Evolutionary conservation across 1,140 invertebrate species (phyloP), one percentile per base, ranked within the genome.

Genomic region (Heterodera carotae): DNA sequence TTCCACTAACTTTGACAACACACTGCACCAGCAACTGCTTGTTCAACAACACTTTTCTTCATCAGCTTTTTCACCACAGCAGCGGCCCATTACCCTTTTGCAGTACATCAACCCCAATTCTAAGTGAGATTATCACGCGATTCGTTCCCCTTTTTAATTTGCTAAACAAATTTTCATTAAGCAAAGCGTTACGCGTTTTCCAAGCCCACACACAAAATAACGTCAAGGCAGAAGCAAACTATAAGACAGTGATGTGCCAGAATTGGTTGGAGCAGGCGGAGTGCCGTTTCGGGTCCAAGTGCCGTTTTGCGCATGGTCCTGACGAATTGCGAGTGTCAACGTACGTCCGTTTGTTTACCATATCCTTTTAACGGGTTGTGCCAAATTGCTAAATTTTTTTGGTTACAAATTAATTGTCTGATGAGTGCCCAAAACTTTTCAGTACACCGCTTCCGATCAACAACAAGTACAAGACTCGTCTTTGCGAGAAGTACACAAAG

Each of bases 211-310:
- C 36, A 34, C 72, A 34, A 31, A 53, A 56, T 62, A 29, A 3
- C n/a, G 59, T 10, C 15, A 43, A 56, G n/a, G 33, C 53, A 15
- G 31, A 39, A 34, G 81, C 84, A 15, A 86, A 78, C 5, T 84
- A 84, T 76, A 84, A 84, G 64, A 84, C 83, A 0, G 83, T 84
- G 1, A 84, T 84, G 77, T 84, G 83, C 76, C 84, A 84, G 60
- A 78, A 84, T 34, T 84, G 83, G 83, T 75, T 84, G 7, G 83
- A 84, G 43, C 39, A 73, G 2, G 76, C 76, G 34, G 59, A 69
- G 15, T 84, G 83, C 66, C 73, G 71, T 29, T 84, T 84, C 66
- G 84, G 77, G 8, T 71, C 81, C 33, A 86, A 84, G 64, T 84
- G 83, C 53, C 76, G 80, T 68, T 84, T 84, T 62, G 83, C 83